Base-by-base conservation (phyloP, 2,888 invertebrate species). In the Eumacrocentrus americanus region DNA sequence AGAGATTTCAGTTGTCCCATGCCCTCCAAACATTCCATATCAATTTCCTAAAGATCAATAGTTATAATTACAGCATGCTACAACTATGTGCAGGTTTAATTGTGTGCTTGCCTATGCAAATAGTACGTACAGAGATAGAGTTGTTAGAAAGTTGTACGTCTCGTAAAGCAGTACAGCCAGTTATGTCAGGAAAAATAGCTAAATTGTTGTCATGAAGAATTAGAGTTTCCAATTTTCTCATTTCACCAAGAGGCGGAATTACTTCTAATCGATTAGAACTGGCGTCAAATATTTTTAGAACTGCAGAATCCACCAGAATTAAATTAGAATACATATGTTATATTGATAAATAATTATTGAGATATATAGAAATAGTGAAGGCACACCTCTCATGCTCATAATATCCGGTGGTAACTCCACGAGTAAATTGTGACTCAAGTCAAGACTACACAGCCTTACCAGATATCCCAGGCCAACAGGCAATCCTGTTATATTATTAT, bases 111-210 rank as follows among this genome's bases (percentile, higher is more conserved):
- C n/a, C n/a, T n/a, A n/a, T n/a, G n/a, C n/a, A n/a, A n/a, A 29
- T 6, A 29, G 9, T 72, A 77, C 73, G 64, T 82, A 91, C 91
- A 83, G 86, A 85, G 60, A 95, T 89, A 68, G 82, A 87, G 83
- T 95, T 95, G 79, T 93, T 91, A 54, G 92, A 90, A 71, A 94
- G 83, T 81, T 93, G 89, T 56, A 95, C 81, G 81, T 94, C 92
- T 81, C 89, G 90, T 11, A 96, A 81, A 48, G 86, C 84, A 50
- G 85, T 84, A 77, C 93, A 94, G 51, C 91, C 90, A 69, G 86
- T 87, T 64, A 94, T 88, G 72, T 89, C 87, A 0, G 95, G 95
- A 62, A 95, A 81, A 63, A 82, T 82, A 66, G 84, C 82, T 67
- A 96, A 87, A 72, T 92, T 88, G 81, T 96, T 96, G 75, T 93